These are phyloP conservation scores for Aleiodes sp. DNA, from an alignment of 1,140 invertebrate genomes.

Conservation along the genomic window DNA sequence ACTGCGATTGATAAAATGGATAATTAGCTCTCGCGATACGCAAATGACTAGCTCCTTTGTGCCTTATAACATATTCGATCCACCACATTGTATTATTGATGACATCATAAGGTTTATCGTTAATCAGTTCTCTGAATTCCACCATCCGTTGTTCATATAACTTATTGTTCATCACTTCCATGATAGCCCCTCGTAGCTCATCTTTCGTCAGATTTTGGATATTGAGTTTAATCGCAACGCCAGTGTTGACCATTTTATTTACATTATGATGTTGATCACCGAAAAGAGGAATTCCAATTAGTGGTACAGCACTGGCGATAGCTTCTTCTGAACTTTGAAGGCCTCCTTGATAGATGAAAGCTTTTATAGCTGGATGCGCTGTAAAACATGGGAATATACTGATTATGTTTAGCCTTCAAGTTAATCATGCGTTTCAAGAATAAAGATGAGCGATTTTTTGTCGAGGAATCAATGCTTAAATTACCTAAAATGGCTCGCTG, in stretches of 20 bases:
- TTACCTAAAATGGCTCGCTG: constrained; percentile 65
- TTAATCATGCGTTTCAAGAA: not conserved
- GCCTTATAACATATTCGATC: constrained; percentile 67
- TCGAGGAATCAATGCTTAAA: constrained; percentile 24
- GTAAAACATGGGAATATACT: constrained; percentile 11
- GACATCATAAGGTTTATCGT: constrained; percentile 56
- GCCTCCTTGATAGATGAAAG: constrained; percentile 80
- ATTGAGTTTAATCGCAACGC: constrained; percentile 40
- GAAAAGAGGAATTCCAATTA: constrained; percentile 76
- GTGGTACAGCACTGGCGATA: constrained; percentile 77
- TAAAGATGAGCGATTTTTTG: not conserved
- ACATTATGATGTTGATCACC: constrained; percentile 74
- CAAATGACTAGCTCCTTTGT: constrained; percentile 62
- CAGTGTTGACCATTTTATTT: constrained; percentile 25
- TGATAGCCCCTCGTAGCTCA: constrained; percentile 38
- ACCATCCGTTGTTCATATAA: not conserved
- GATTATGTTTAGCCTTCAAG: too few species aligned
- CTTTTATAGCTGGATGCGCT: constrained; percentile 62
- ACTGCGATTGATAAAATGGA: constrained; percentile 61
- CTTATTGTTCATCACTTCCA: constrained; percentile 44
- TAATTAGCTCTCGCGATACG: constrained; percentile 49
- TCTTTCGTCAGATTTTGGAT: not conserved
- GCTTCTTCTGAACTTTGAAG: constrained; percentile 79
- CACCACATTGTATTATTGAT: constrained; percentile 63
- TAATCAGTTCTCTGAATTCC: constrained; percentile 45